Evolutionary conservation across 2,797 vertebrate genomes (phyloP).

Genomic region (Molossus alvarezi): DNA sequence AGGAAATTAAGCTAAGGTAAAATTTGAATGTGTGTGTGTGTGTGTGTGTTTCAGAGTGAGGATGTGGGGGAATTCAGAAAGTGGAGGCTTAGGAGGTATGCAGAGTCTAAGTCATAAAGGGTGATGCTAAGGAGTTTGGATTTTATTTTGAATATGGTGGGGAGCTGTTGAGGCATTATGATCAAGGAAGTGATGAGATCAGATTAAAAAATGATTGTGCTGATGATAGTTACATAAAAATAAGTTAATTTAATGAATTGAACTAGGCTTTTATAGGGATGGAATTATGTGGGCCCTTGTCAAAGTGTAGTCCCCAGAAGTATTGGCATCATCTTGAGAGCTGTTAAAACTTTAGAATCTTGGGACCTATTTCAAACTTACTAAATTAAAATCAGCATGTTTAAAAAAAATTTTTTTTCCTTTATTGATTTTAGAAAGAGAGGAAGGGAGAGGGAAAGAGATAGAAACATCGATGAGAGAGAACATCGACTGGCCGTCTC

Average conservation of each 20-base stretch:
- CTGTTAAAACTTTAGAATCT: constrained; percentile 4
- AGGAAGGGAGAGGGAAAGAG: too few relatives aligned
- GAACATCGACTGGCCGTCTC: too few relatives aligned
- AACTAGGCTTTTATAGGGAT: neutral
- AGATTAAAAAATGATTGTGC: constrained; percentile 21
- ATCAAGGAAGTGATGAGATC: constrained; percentile 9
- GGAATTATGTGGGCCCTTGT: constrained; percentile 46
- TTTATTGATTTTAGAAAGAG: too few relatives aligned
- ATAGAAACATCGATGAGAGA: too few relatives aligned
- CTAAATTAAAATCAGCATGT: neutral
- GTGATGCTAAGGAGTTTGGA: constrained; percentile 18
- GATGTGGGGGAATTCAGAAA: neutral
- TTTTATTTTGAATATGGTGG: constrained; percentile 65
- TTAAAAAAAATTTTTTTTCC: too few relatives aligned
- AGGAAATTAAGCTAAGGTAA: constrained; percentile 44
- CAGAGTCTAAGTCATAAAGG: neutral
- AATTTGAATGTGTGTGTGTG: neutral
- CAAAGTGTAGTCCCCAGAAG: neutral
- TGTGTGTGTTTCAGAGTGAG: neutral
- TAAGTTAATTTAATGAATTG: constrained; percentile 29
- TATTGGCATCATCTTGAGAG: neutral
- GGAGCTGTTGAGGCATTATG: neutral
- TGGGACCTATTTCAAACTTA: constrained; percentile 7
- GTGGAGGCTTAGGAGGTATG: neutral
- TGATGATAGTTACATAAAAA: constrained; percentile 35